Percentiles rank a stretch among this genome's conserved stretches.
Evolutionary conservation across 2,797 vertebrate species (phyloP).

Genomic region (Amphiprion clarkii): DNA sequence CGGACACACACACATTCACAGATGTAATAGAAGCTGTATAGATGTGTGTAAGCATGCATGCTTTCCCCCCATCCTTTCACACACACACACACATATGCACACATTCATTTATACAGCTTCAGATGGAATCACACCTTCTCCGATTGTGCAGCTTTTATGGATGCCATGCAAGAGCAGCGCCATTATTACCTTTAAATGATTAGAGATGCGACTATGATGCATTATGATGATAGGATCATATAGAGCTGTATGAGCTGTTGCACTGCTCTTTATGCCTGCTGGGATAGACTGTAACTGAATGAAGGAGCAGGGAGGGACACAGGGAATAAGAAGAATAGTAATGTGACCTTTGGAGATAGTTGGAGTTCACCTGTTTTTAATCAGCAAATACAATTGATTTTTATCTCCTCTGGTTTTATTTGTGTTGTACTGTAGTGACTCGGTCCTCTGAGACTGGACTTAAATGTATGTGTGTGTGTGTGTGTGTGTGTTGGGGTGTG

Average conservation of each 20-base stretch:
- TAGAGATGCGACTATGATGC: constrained; percentile 79
- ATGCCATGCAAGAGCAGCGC: constrained; percentile 78
- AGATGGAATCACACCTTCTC: constrained; percentile 82
- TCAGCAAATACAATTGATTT: constrained; percentile 86
- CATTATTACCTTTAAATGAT: constrained; percentile 85
- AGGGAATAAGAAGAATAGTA: constrained; percentile 78
- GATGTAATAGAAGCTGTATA: constrained; percentile 74
- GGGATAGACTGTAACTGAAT: constrained; percentile 75
- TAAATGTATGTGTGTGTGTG: constrained; percentile 51
- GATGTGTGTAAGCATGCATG: constrained; percentile 54
- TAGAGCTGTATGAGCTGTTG: constrained; percentile 72
- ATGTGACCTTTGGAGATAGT: constrained; percentile 85
- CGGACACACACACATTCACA: constrained; percentile 54
- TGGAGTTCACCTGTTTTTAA: constrained; percentile 85
- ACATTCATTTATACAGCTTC: constrained; percentile 62
- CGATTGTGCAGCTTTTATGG: constrained; percentile 81
- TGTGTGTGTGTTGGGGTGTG: constrained; percentile 30
- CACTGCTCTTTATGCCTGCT: constrained; percentile 69
- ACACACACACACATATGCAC: constrained; percentile 24
- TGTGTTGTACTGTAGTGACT: constrained; percentile 79
- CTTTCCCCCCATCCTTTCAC: neutral
- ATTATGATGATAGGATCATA: constrained; percentile 81
- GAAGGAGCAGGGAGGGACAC: constrained; percentile 70
- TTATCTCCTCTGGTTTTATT: constrained; percentile 82
- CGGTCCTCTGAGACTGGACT: constrained; percentile 72